A percentile compares a stretch with the other conserved stretches of the same genome.
These are phyloP conservation scores for Manis pentadactyla DNA, from an alignment of 2,797 vertebrate species.

Conservation along the genomic window DNA sequence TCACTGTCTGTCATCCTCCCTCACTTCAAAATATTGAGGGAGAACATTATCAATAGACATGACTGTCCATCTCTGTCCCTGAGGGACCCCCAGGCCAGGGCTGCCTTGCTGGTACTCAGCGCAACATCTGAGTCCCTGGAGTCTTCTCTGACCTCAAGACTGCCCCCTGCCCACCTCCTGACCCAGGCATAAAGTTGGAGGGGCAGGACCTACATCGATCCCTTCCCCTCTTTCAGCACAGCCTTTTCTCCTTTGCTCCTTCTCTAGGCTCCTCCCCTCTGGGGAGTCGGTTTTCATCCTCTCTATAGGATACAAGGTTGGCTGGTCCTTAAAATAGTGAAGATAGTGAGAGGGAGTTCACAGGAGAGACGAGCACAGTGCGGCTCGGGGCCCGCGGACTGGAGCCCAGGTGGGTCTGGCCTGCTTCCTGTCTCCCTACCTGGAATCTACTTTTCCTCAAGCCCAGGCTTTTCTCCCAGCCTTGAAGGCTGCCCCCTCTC, in stretches of 20 bases:
- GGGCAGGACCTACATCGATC: not conserved
- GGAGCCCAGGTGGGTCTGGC: not conserved
- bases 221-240: not conserved
- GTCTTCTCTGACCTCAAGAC: not conserved
- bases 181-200: not conserved
- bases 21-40: not conserved
- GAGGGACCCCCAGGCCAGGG: not conserved
- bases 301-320: slow-evolving; percentile 57
- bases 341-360: not conserved
- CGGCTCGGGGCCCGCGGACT: not conserved
- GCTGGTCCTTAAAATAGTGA: not conserved
- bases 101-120: not conserved
- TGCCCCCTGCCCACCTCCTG: not conserved
- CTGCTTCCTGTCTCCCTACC: not conserved
- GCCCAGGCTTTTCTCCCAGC: not conserved
- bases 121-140: not conserved
- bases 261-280: not conserved
- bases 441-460: not conserved
- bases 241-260: not conserved
- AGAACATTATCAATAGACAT: not conserved
- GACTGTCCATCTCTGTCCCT: not conserved
- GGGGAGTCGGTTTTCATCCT: slow-evolving; percentile 76
- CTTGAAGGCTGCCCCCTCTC: not conserved
- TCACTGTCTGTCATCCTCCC: not conserved
- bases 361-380: not conserved